Percentiles rank a stretch among this genome's conserved stretches.
phyloP scores from a whole-genome alignment of 2,113 vertebrate genomes.

The Caranx ignobilis region DNA sequence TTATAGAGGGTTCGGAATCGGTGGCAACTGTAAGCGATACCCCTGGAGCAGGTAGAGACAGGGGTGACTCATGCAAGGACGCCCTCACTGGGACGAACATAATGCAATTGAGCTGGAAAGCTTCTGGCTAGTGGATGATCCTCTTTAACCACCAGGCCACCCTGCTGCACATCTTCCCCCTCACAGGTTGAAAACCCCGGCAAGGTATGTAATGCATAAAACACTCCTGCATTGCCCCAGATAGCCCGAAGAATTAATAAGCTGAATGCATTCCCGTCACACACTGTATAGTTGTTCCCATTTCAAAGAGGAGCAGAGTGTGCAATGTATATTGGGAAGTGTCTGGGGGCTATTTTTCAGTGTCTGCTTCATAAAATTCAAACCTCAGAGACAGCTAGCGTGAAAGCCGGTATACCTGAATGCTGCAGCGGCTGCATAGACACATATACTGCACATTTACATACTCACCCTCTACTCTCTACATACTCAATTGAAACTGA shows the following conservation, averaged over 20 bases:
- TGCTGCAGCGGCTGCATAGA: constrained; percentile 13
- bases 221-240: constrained; percentile 41
- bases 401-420: constrained; percentile 24
- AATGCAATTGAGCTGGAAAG: constrained; percentile 37
- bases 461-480: no score
- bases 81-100: constrained; percentile 14
- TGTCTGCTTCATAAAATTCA: constrained; percentile 38
- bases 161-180: constrained; percentile 6
- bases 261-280: constrained; percentile 40
- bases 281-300: constrained; percentile 34
- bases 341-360: constrained; percentile 47
- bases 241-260: constrained; percentile 50
- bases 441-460: background rate
- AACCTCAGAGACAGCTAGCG: constrained; percentile 23
- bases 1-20: constrained; percentile 16
- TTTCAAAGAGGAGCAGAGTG: constrained; percentile 56
- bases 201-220: constrained; percentile 20
- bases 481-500: background rate
- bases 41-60: background rate
- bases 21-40: background rate
- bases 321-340: constrained; percentile 35
- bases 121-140: constrained; percentile 30
- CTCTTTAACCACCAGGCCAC: constrained; percentile 33
- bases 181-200: constrained; percentile 2
- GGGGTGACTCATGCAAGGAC: constrained; percentile 27